Conservation (phyloP, 2,888 invertebrate species). For the Mythimna ferrago region DNA sequence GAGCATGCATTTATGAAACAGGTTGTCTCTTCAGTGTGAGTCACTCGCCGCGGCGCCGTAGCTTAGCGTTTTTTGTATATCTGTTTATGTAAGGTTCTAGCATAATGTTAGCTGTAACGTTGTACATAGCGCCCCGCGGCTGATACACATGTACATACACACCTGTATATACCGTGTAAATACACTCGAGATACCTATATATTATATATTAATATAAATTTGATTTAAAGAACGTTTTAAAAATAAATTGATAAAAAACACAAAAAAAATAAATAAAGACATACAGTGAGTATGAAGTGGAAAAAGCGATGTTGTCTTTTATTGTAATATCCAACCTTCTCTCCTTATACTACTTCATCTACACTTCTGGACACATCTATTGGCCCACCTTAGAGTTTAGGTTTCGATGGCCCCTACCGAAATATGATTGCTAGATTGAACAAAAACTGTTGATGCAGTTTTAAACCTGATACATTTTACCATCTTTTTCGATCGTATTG, state of each 20-base stretch:
- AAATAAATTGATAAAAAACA: conserved; percentile 84
- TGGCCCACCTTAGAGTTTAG: too few relatives aligned
- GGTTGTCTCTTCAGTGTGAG: conserved; percentile 48
- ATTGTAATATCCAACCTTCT: conserved; percentile 62
- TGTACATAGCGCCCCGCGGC: conserved; percentile 78
- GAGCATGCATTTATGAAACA: conserved; percentile 61
- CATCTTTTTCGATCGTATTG: too few relatives aligned
- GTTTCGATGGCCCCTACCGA: too few relatives aligned
- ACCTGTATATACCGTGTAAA: conserved; percentile 87
- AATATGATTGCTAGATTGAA: too few relatives aligned
- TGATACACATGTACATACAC: conserved; percentile 63
- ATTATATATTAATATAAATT: conserved; percentile 87
- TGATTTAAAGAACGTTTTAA: conserved; percentile 88
- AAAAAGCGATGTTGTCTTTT: conserved; percentile 84
- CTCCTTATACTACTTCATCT: too few relatives aligned
- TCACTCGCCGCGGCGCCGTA: conserved; percentile 57
- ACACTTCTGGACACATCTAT: too few relatives aligned
- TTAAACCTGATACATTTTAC: too few relatives aligned
- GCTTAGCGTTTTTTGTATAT: conserved; percentile 70
- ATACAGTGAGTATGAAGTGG: conserved; percentile 89
- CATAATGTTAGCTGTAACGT: conserved; percentile 61
- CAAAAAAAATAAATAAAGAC: conserved; percentile 87
- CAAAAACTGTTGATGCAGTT: too few relatives aligned
- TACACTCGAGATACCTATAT: conserved; percentile 82
- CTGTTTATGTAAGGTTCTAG: conserved; percentile 69